Evolutionary conservation across 2,888 invertebrate genomes (phyloP).

Genomic region (Diaprepes abbreviatus): DNA sequence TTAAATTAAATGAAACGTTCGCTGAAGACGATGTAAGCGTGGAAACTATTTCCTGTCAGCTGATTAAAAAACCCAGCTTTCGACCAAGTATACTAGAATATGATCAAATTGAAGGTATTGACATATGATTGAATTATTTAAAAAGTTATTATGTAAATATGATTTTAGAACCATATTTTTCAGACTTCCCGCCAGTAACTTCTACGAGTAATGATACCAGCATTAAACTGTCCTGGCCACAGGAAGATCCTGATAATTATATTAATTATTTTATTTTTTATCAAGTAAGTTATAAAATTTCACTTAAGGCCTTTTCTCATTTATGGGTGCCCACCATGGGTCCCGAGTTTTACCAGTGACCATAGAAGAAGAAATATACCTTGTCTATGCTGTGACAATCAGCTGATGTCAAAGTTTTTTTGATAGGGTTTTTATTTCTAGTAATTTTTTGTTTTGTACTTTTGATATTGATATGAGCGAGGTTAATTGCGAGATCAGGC

Average conservation of each 20-base stretch:
- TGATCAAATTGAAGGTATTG: constrained; percentile 56
- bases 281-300: constrained; percentile 57
- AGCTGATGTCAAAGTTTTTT: too few relatives aligned
- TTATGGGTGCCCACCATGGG: too few relatives aligned
- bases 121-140: background rate
- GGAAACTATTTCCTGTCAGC: constrained; percentile 57
- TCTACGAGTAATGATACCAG: constrained; percentile 52
- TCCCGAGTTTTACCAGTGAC: too few relatives aligned
- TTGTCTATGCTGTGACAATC: too few relatives aligned
- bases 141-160: constrained; percentile 4
- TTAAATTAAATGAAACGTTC: constrained; percentile 52
- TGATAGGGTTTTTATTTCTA: too few relatives aligned
- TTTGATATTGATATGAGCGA: too few relatives aligned
- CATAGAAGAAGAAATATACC: too few relatives aligned
- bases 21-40: constrained; percentile 44
- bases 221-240: constrained; percentile 57
- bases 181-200: constrained; percentile 57
- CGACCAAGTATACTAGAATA: constrained; percentile 56
- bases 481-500: too few relatives aligned
- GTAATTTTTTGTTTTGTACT: too few relatives aligned
- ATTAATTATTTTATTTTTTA: constrained; percentile 59
- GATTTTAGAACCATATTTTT: constrained; percentile 47
- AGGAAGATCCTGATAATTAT: constrained; percentile 55
- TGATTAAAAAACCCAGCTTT: constrained; percentile 58
- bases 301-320: too few relatives aligned